These are phyloP conservation scores for Brachypterus glaber DNA, from an alignment of 2,888 invertebrate genomes.

Conservation along the genomic window DNA sequence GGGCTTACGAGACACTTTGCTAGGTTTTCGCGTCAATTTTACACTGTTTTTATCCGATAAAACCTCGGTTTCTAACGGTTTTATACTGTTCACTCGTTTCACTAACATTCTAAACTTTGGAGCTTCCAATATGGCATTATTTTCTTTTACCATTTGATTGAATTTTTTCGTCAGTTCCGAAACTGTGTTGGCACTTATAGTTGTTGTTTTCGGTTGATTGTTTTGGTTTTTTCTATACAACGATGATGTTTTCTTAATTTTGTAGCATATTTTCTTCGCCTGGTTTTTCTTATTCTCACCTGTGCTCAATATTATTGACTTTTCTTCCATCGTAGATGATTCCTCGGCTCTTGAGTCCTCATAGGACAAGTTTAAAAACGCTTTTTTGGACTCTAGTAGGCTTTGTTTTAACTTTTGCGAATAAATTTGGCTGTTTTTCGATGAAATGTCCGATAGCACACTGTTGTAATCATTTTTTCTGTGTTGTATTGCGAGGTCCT, in stretches of 20 bases:
- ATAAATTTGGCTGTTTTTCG: constrained; percentile 7
- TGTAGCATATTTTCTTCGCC: constrained; percentile 52
- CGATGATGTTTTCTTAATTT: constrained; percentile 46
- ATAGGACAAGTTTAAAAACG: constrained; percentile 26
- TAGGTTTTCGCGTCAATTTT: constrained; percentile 22
- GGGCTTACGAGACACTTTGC: constrained; percentile 41
- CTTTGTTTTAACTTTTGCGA: constrained; percentile 20
- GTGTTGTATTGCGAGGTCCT: not conserved
- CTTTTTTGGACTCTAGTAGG: constrained; percentile 29
- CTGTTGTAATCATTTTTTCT: not conserved
- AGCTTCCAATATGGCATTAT: constrained; percentile 43
- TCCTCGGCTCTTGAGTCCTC: constrained; percentile 17
- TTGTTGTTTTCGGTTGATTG: constrained; percentile 40
- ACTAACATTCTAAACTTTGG: constrained; percentile 43
- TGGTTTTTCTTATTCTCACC: constrained; percentile 31
- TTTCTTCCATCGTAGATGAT: constrained; percentile 22
- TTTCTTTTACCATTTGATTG: constrained; percentile 51
- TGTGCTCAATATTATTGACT: constrained; percentile 11
- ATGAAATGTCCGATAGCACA: not conserved
- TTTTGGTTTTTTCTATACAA: constrained; percentile 39
- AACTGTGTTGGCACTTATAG: constrained; percentile 50
- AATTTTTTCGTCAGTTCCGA: constrained; percentile 61
- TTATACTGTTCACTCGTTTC: constrained; percentile 39
- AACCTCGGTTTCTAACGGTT: too few species aligned
- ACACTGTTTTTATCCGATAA: constrained; percentile 23